Conservation (phyloP, 1,140 invertebrate genomes). For the Drosophila novamexicana region DNA sequence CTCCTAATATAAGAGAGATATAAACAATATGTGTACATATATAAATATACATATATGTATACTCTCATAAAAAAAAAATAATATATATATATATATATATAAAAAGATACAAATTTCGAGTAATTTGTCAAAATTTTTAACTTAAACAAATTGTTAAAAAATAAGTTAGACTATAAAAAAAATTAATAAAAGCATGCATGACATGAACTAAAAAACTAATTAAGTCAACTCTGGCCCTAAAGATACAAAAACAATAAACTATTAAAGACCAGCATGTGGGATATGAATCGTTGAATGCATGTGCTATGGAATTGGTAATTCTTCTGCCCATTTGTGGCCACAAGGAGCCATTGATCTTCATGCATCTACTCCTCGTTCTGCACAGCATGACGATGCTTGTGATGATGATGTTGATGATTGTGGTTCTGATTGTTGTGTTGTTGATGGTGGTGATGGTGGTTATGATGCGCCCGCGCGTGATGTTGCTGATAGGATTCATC, state of each 20-base stretch:
- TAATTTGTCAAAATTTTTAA: slow-evolving; percentile 52
- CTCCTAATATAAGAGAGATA: slow-evolving; percentile 78
- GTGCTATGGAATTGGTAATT: slow-evolving; percentile 16
- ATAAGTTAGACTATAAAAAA: slow-evolving; percentile 36
- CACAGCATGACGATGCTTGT: slow-evolving; percentile 52
- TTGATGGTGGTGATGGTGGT: slow-evolving; percentile 39
- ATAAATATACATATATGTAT: slow-evolving; percentile 23
- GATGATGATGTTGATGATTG: slow-evolving; percentile 65
- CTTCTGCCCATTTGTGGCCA: slow-evolving; percentile 5
- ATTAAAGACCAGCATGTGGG: slow-evolving; percentile 42
- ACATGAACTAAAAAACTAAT: slow-evolving; percentile 70
- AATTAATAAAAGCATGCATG: slow-evolving; percentile 12
- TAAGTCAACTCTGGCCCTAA: slow-evolving; percentile 74
- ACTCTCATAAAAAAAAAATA: slow-evolving; percentile 16
- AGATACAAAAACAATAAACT: slow-evolving; percentile 57
- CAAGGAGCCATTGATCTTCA: neutral
- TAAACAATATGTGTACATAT: slow-evolving; percentile 41
- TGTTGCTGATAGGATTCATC: slow-evolving; percentile 42
- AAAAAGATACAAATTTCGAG: slow-evolving; percentile 66
- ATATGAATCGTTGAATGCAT: slow-evolving; percentile 36
- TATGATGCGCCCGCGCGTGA: slow-evolving; percentile 43
- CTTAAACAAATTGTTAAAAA: slow-evolving; percentile 32
- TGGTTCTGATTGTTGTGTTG: slow-evolving; percentile 28
- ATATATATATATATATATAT: no score
- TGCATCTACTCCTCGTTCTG: slow-evolving; percentile 52